Evolutionary conservation across 2,113 vertebrate genomes (phyloP).

Genomic region (Podocnemis expansa): DNA sequence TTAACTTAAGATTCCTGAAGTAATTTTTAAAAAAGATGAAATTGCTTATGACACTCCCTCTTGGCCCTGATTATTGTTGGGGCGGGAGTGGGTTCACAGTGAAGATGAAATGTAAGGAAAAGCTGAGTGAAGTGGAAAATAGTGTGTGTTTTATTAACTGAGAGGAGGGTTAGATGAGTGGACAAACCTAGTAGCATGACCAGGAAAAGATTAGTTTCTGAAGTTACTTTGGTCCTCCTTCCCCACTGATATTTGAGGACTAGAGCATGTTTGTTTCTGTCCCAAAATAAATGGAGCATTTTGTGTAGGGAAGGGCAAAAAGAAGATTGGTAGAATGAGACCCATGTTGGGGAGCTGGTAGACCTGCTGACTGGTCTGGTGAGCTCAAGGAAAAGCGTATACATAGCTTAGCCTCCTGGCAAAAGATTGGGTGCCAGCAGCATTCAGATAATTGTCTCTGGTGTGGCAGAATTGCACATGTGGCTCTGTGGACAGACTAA

Average conservation of each 20-base stretch:
- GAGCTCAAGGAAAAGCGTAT: background rate
- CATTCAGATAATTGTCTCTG: background rate
- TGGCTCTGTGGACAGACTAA: background rate
- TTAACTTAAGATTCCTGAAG: fast-evolving
- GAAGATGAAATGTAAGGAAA: background rate
- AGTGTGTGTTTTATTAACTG: background rate
- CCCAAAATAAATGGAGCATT: background rate
- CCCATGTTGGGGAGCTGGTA: background rate
- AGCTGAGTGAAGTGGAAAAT: background rate
- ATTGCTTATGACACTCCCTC: background rate
- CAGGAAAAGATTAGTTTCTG: background rate
- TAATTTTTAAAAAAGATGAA: background rate
- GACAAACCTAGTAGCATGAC: background rate
- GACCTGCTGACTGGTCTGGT: background rate
- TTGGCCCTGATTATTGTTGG: fast-evolving
- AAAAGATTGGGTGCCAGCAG: background rate
- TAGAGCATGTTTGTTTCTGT: background rate
- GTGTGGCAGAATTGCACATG: background rate
- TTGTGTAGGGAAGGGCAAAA: background rate
- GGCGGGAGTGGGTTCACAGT: background rate
- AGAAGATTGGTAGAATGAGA: background rate
- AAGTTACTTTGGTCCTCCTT: background rate
- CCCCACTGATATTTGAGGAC: background rate
- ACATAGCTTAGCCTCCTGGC: background rate
- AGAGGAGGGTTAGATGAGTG: background rate